Percentiles rank a stretch among this genome's conserved stretches.
These are phyloP conservation scores for Atrichornis clamosus DNA, from an alignment of 2,113 vertebrate genomes.

Conservation along the genomic window DNA sequence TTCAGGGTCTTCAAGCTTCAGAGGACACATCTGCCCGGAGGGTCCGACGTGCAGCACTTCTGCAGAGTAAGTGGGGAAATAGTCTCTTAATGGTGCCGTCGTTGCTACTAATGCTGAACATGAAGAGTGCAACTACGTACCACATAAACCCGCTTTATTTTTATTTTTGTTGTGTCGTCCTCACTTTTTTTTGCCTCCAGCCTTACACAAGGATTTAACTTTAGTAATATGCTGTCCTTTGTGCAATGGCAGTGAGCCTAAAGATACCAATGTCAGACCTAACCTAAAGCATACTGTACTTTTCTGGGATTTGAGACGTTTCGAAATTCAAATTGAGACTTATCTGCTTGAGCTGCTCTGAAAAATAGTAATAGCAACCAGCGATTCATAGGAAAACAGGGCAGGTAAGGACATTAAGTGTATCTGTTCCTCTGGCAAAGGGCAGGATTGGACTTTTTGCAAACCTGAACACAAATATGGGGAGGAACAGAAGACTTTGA, in stretches of 20 bases:
- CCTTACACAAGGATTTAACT: rapidly evolving
- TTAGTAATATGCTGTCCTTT: background rate
- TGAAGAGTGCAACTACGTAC: background rate
- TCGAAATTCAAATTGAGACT: background rate
- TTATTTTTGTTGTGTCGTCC: background rate
- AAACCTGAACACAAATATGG: background rate
- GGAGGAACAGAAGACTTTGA: background rate
- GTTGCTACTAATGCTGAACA: background rate
- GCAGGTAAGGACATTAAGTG: rapidly evolving
- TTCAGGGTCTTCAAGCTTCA: slow-evolving; percentile 78
- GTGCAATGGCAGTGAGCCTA: background rate
- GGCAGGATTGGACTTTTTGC: background rate
- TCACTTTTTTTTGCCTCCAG: background rate
- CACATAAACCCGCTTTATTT: background rate
- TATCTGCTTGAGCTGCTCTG: background rate
- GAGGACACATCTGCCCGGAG: slow-evolving; percentile 2
- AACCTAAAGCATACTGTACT: background rate
- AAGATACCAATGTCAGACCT: background rate
- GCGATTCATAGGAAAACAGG: background rate
- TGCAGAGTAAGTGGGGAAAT: slow-evolving; percentile 70
- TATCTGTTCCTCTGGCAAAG: background rate
- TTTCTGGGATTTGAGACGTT: background rate
- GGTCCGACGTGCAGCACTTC: slow-evolving; percentile 56
- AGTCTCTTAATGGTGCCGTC: background rate
- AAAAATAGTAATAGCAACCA: background rate